Evolutionary conservation across 1,140 invertebrate species (phyloP).

Genomic region (Drosophila persimilis): DNA sequence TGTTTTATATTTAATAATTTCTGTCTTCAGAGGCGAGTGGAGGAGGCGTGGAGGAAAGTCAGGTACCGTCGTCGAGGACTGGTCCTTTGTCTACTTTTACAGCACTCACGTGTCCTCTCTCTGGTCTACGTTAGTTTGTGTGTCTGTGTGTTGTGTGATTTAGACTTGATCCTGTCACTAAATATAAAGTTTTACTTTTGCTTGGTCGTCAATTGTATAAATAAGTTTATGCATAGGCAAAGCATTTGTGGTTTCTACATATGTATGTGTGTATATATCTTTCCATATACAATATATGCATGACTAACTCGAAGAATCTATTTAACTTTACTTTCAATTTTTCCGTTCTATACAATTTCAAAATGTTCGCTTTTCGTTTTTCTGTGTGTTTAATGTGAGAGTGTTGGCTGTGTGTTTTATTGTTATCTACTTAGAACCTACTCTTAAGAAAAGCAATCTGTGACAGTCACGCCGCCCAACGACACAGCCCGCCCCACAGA

Average conservation of each 20-base stretch:
- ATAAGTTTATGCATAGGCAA: constrained; percentile 61
- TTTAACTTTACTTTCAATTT: constrained; percentile 19
- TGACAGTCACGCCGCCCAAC: constrained; percentile 13
- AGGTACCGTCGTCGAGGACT: not conserved
- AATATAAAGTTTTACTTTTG: constrained; percentile 76
- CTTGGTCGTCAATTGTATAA: constrained; percentile 74
- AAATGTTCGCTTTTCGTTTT: constrained; percentile 15
- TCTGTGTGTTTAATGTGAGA: not conserved
- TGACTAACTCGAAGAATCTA: constrained; percentile 39
- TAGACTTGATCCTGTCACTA: constrained; percentile 53
- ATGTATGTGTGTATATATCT: constrained; percentile 24
- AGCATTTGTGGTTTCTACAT: constrained; percentile 45
- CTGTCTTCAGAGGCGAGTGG: constrained; percentile 35
- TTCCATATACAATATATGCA: constrained; percentile 29
- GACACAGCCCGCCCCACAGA: constrained; percentile 9
- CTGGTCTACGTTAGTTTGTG: constrained; percentile 34
- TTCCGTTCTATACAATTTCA: constrained; percentile 45
- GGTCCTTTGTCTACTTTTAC: not conserved
- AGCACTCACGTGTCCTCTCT: constrained; percentile 26
- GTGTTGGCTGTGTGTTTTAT: constrained; percentile 6
- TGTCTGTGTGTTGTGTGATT: constrained; percentile 14
- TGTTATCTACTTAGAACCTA: constrained; percentile 42
- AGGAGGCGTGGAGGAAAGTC: constrained; percentile 1
- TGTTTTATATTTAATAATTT: constrained; percentile 27
- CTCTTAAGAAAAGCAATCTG: constrained; percentile 18